Evolutionary conservation across 1,140 invertebrate genomes (phyloP).

Genomic region (Camponotus floridanus): DNA sequence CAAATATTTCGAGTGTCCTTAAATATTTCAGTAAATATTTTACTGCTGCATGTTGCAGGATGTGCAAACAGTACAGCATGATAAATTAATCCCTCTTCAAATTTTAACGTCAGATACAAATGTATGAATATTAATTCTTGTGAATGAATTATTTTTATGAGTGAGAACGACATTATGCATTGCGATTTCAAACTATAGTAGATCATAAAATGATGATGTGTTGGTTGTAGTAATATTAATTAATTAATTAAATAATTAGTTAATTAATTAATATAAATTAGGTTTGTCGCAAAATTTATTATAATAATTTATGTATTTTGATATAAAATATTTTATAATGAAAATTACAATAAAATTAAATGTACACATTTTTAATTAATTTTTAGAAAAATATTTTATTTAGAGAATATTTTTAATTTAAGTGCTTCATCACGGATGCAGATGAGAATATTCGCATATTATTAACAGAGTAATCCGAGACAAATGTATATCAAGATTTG

Average conservation of each 20-base stretch:
- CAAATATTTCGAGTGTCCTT: not conserved
- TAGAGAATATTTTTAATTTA: too few relatives aligned
- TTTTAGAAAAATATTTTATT: too few relatives aligned
- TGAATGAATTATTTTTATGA: not conserved
- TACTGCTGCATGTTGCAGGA: not conserved
- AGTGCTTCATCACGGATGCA: too few relatives aligned
- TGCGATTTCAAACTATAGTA: not conserved
- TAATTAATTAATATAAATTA: not conserved
- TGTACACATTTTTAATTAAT: too few relatives aligned
- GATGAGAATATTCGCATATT: too few relatives aligned
- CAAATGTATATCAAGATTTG: not conserved
- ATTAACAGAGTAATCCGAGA: too few relatives aligned
- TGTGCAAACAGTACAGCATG: not conserved
- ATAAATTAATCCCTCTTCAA: conserved; percentile 20
- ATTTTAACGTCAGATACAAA: conserved; percentile 3
- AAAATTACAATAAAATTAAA: too few relatives aligned
- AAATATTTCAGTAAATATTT: conserved; percentile 33
- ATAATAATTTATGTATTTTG: too few relatives aligned
- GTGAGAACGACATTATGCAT: not conserved
- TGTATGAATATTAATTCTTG: not conserved
- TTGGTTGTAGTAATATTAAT: not conserved
- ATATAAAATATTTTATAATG: too few relatives aligned
- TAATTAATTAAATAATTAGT: not conserved
- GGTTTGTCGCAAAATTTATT: too few relatives aligned
- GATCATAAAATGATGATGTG: too few relatives aligned